A percentile compares a stretch with the other conserved stretches of the same genome.
These are phyloP conservation scores for Plebejus anna DNA, from an alignment of 2,888 invertebrate species.

Conservation along the genomic window DNA sequence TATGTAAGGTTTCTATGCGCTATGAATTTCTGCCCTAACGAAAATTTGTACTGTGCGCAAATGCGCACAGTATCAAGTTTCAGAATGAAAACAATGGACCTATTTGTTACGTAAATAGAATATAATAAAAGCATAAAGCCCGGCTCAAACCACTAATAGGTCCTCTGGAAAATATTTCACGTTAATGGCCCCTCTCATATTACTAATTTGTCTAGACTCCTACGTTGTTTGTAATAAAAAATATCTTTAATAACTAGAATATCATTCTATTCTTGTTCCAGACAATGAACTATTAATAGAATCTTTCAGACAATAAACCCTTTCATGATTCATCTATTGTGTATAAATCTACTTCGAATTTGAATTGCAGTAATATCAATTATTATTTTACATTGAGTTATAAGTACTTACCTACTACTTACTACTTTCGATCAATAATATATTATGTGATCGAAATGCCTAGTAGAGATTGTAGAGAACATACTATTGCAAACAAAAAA, in stretches of 20 bases:
- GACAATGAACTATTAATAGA: neutral
- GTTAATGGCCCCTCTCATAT: neutral
- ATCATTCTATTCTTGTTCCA: neutral
- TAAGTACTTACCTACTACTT: too few species aligned
- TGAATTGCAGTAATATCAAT: neutral
- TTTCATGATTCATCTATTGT: neutral
- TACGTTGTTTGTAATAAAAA: neutral
- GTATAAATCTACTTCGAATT: neutral
- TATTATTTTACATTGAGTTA: neutral
- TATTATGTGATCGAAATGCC: too few species aligned
- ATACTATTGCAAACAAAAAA: too few species aligned
- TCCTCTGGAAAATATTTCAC: neutral
- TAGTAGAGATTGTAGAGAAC: too few species aligned
- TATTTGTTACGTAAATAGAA: neutral
- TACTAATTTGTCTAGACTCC: constrained; percentile 10
- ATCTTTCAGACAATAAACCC: neutral
- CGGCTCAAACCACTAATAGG: neutral
- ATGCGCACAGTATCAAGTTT: neutral
- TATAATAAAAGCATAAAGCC: neutral
- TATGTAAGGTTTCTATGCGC: too few species aligned
- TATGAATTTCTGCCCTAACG: too few species aligned
- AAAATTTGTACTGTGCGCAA: neutral
- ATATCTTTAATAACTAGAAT: neutral
- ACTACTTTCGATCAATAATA: too few species aligned
- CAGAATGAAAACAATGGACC: neutral